Percentiles rank a stretch among this genome's conserved stretches.
Conservation (phyloP, 2,797 vertebrate species). For the Sebastes miniatus region DNA sequence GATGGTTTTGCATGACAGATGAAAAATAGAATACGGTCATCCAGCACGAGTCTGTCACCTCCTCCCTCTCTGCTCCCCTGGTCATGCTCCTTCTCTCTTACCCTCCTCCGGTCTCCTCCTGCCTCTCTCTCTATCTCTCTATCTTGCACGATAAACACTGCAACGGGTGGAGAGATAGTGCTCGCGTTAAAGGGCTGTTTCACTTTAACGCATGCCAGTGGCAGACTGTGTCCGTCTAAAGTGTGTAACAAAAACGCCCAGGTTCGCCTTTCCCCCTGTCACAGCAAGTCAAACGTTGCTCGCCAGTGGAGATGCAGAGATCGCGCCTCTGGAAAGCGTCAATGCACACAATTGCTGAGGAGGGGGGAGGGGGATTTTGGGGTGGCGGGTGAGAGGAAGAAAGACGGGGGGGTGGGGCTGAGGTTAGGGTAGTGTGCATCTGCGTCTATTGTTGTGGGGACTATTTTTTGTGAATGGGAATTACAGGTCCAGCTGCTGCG, state of each 20-base stretch:
- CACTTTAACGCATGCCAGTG: constrained; percentile 31
- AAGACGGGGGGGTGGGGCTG: constrained; percentile 37
- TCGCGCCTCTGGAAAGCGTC: constrained; percentile 73
- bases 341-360: constrained; percentile 69
- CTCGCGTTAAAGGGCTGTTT: constrained; percentile 41
- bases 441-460: constrained; percentile 72
- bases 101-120: constrained; percentile 1
- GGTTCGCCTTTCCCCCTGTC: constrained; percentile 31
- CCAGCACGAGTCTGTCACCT: constrained; percentile 51
- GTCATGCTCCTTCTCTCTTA: constrained; percentile 28
- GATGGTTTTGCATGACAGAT: constrained; percentile 51
- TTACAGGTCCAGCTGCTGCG: constrained; percentile 61
- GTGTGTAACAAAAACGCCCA: not conserved
- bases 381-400: constrained; percentile 27
- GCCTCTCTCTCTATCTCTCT: constrained; percentile 8
- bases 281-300: constrained; percentile 45
- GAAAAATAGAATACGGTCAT: constrained; percentile 39
- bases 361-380: constrained; percentile 70
- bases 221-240: constrained; percentile 26
- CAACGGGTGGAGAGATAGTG: constrained; percentile 26
- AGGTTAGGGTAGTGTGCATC: constrained; percentile 61
- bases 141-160: constrained; percentile 54
- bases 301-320: constrained; percentile 41
- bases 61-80: constrained; percentile 22
- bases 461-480: constrained; percentile 50